These are phyloP conservation scores for Cydia amplana DNA, from an alignment of 1,140 invertebrate species.

Conservation along the genomic window DNA sequence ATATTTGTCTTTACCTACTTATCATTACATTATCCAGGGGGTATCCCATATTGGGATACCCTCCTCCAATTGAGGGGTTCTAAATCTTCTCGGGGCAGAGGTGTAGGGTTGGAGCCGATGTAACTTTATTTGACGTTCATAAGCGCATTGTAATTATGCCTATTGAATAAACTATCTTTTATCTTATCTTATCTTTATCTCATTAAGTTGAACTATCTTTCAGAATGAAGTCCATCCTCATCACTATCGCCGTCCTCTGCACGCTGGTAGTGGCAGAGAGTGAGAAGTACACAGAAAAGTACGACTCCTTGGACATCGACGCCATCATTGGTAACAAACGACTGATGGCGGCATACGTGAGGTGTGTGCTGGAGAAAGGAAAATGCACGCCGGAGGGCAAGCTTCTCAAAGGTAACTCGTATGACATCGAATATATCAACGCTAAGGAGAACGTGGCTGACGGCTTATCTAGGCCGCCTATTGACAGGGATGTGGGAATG, in stretches of 20 bases:
- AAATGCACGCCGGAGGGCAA: conserved; percentile 86
- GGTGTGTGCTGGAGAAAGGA: conserved; percentile 85
- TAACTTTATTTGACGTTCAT: too few species aligned
- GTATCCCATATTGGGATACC: too few species aligned
- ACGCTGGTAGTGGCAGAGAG: conserved; percentile 61
- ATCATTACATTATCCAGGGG: too few species aligned
- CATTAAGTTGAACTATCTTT: background rate
- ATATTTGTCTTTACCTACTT: background rate
- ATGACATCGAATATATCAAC: too few species aligned
- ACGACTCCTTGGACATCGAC: conserved; percentile 85
- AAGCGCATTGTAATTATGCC: too few species aligned
- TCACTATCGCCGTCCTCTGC: conserved; percentile 43
- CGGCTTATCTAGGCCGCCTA: too few species aligned
- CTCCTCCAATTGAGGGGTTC: too few species aligned
- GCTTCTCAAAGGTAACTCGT: conserved; percentile 87
- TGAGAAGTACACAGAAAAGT: conserved; percentile 84
- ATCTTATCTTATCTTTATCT: background rate
- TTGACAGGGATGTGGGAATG: too few species aligned
- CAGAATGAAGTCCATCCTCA: background rate
- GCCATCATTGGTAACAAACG: conserved; percentile 83
- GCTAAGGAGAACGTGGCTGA: too few species aligned
- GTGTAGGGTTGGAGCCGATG: too few species aligned
- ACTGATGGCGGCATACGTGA: conserved; percentile 84
- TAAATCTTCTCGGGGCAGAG: too few species aligned
- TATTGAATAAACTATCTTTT: too few species aligned